Base-by-base conservation (phyloP, 2,113 vertebrate genomes). In the Oreochromis tanganicae region DNA sequence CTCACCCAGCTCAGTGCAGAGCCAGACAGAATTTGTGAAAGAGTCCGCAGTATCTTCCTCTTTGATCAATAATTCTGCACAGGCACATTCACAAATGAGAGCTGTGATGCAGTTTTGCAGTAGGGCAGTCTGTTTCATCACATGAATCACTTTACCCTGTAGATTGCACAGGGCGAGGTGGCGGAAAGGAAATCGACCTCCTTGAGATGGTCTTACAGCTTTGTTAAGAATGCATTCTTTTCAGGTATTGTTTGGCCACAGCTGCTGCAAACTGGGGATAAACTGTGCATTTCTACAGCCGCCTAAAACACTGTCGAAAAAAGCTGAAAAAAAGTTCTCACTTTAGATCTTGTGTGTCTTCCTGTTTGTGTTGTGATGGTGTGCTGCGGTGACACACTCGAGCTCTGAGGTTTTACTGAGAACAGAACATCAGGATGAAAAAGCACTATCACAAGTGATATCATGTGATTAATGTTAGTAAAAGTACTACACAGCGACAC, bases 401-500 rank as follows among this genome's bases (percentile, higher is more conserved):
- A 73, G 63, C 32, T 3, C 48, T 91, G 94, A 90, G 95, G 94
- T 92, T 95, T 95, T 93, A 85, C 85, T 36, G 4, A 90, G 88
- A 93, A 90, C 34, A 59, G 54, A 36, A 78, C 14, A 61, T 56
- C 27, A 85, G 12, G 7, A 38, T 55, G 32, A 71, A 19, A 55
- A 36, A 57, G 11, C 66, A 36, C 66, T 68, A 78, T 57, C 32
- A 21, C 29, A 10, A 24, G 43, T 54, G 36, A 75, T 85, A 13
- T 56, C 55, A 63, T 34, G 56, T 27, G 36, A 52, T 66, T 66
- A 54, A 17, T 5, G 19, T 43, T 57, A 19, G 16, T 17, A 57
- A 71, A 17, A 12, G 21, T 34, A 50, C n/a, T 50, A 19, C 32
- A 82, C 41, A 27, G 11, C 6, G 7, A 50, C 12, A 56, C 27